Base-by-base conservation (phyloP, 2,888 invertebrate genomes). In the Argynnis bischoffii region DNA sequence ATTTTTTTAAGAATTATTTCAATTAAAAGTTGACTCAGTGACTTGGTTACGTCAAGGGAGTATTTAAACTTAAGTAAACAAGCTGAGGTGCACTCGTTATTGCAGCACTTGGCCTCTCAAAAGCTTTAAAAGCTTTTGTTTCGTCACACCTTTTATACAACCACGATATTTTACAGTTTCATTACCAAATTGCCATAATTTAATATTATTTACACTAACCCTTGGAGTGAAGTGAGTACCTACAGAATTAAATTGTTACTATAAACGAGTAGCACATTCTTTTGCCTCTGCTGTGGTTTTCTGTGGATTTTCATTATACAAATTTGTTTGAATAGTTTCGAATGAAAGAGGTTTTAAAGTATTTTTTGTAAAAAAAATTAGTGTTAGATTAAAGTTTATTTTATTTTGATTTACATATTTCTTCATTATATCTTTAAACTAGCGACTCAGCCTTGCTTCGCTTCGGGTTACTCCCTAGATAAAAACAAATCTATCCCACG, bases 281-380 rank as follows among this genome's bases (percentile, higher is more conserved):
- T 68, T 55, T 35, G n/a, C 61, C 66, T 66, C 59, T 55, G 63
- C 51, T 60, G 66, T 50, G 69, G 68, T 55, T 66, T 63, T 31
- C 60, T 61, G 60, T 64, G 66, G 66, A 60, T 61, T 71, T 71
- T 71, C 63, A 69, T 64, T 69, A 66, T 71, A 48, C 60, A 69
- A 71, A 70, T 70, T 68, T 70, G 66, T 71, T 64, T 66, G 41
- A 47, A 60, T 50, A 61, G 63, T 66, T 59, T 46, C 54, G 65
- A 69, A 64, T 66, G 60, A 68, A 70, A 70, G 66, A 64, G 67
- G 63, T 64, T 67, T 66, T 67, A 55, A 70, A 67, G 55, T 60
- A 61, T 15, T 72, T 71, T 66, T 64, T 51, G 50, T 59, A 66
- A 57, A 61, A 46, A 41, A 21, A 35, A 8, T 55, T 60, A 14